phyloP scores from a whole-genome alignment of 2,797 vertebrate species.

The Semotilus atromaculatus region DNA sequence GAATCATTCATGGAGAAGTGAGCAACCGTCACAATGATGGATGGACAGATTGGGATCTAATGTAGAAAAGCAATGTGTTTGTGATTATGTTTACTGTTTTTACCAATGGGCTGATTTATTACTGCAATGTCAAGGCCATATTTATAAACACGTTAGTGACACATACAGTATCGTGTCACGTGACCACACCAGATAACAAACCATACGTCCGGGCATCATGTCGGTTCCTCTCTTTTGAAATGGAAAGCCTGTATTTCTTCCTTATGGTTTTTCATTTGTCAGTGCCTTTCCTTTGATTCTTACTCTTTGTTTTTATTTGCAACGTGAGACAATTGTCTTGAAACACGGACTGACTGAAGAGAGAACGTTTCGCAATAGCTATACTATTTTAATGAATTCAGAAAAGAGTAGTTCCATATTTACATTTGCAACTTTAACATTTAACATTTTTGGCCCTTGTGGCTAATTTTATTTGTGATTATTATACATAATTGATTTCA shows the following conservation, averaged over 20 bases:
- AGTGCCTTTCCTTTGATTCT: conserved; percentile 73
- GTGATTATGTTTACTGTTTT: conserved; percentile 32
- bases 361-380: conserved; percentile 12
- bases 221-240: conserved; percentile 41
- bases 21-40: background rate
- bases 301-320: conserved; percentile 9
- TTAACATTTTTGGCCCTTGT: background rate
- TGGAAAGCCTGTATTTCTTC: conserved; percentile 34
- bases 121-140: conserved; percentile 11
- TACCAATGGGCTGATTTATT: conserved; percentile 29
- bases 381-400: conserved; percentile 7
- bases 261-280: conserved; percentile 56
- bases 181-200: background rate
- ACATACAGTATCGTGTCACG: background rate
- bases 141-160: background rate
- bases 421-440: background rate
- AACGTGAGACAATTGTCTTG: conserved; percentile 12
- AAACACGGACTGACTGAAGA: conserved; percentile 37
- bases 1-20: background rate
- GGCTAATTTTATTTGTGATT: background rate
- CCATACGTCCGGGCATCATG: background rate
- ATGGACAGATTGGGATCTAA: conserved; percentile 12
- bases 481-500: background rate
- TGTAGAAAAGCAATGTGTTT: background rate
- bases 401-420: background rate